Evolutionary conservation across 64 coral and sea anemone species (phyloP).

Genomic region (Porites lutea): DNA sequence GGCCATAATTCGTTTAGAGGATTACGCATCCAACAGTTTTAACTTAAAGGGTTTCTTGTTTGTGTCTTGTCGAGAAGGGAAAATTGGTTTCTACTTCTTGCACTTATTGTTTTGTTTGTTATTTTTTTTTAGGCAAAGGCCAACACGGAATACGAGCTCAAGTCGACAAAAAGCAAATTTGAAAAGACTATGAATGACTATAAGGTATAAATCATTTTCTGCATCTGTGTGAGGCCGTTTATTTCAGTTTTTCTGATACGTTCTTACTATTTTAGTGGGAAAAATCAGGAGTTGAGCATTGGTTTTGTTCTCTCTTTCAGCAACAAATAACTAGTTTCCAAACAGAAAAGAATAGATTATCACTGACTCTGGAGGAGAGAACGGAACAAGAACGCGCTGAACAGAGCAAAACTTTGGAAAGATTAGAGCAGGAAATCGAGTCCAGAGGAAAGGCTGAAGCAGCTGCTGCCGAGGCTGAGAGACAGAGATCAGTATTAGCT

Average conservation of each 20-base stretch:
- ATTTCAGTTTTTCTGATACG: no score
- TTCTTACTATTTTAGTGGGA: no score
- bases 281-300: not conserved
- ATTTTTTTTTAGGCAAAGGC: constrained; percentile 80
- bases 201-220: constrained; percentile 46
- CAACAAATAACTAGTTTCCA: constrained; percentile 94
- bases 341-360: constrained; percentile 96
- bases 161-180: constrained; percentile 85
- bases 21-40: no score
- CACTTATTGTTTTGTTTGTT: not conserved
- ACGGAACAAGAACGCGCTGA: constrained; percentile 93
- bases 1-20: no score
- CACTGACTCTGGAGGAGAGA: constrained; percentile 92
- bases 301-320: constrained; percentile 46
- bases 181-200: constrained; percentile 89
- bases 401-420: constrained; percentile 95
- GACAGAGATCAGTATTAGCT: constrained; percentile 83
- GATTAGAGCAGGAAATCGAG: constrained; percentile 84
- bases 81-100: no score
- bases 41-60: no score
- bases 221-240: not conserved
- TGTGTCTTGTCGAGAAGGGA: no score
- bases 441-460: constrained; percentile 85
- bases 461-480: constrained; percentile 89
- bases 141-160: constrained; percentile 92